phyloP scores from a whole-genome alignment of 2,888 invertebrate genomes.

The Orchesellides sinensis region DNA sequence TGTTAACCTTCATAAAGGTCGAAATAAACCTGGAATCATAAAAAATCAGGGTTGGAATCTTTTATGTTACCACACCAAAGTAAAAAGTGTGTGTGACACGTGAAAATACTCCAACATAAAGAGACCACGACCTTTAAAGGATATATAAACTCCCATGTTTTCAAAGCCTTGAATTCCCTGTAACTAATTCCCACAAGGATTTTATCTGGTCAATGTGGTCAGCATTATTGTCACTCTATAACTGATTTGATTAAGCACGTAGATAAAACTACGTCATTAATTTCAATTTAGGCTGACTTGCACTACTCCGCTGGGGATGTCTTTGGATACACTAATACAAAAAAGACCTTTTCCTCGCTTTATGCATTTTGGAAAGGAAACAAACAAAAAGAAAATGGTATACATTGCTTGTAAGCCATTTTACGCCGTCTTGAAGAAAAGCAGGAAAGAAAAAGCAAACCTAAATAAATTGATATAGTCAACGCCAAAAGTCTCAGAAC shows the following conservation, averaged over 20 bases:
- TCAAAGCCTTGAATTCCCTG: too few species aligned
- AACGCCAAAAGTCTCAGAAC: slow-evolving; percentile 2
- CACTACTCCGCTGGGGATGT: slow-evolving; percentile 58
- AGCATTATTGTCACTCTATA: slow-evolving; percentile 73
- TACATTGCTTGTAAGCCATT: slow-evolving; percentile 13
- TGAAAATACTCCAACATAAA: background rate
- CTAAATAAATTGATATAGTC: slow-evolving; percentile 52
- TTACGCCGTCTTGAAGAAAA: slow-evolving; percentile 25
- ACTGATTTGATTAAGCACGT: slow-evolving; percentile 74
- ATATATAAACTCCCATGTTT: too few species aligned
- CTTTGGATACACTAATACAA: background rate
- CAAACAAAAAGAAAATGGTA: background rate
- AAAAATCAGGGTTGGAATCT: too few species aligned
- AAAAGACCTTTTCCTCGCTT: background rate
- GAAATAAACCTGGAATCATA: too few species aligned
- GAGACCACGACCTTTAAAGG: background rate
- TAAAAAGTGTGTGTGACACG: background rate
- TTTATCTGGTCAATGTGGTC: slow-evolving; percentile 55
- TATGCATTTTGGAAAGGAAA: background rate
- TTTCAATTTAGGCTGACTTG: slow-evolving; percentile 72
- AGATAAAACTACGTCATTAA: slow-evolving; percentile 72
- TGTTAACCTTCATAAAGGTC: too few species aligned
- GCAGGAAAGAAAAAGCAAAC: slow-evolving; percentile 11
- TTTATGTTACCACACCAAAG: too few species aligned
- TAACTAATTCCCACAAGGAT: slow-evolving; percentile 45